Conservation (phyloP, 2,113 vertebrate genomes). For the Nycticryphes semicollaris region DNA sequence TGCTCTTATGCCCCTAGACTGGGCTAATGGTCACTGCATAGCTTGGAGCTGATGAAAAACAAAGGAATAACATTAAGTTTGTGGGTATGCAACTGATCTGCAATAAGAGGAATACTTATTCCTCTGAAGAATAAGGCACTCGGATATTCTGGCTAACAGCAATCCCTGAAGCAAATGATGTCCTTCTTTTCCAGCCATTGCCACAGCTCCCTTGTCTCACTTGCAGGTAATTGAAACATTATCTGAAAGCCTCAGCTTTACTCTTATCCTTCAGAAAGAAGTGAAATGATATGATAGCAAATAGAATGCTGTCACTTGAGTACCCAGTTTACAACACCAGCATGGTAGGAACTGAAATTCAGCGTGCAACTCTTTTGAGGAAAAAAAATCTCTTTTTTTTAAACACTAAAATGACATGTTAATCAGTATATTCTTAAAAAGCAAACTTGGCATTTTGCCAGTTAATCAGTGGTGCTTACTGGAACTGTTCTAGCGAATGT, state of each 20-base stretch:
- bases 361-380: not conserved
- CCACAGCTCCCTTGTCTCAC: not conserved
- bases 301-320: not conserved
- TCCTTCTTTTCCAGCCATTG: not conserved
- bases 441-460: conserved; percentile 12
- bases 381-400: not conserved
- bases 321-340: not conserved
- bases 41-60: not conserved
- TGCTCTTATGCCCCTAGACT: not conserved
- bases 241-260: not conserved
- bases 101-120: not conserved
- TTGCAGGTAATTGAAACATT: not conserved
- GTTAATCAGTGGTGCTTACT: not conserved
- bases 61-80: not conserved
- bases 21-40: not conserved
- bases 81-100: not conserved
- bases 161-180: not conserved
- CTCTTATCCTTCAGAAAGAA: not conserved
- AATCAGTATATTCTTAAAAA: not conserved
- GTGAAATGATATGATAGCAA: not conserved
- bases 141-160: not conserved
- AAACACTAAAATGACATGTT: not conserved
- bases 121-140: not conserved
- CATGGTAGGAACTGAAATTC: not conserved
- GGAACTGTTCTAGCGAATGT: not conserved